Evolutionary conservation across 2,113 vertebrate species (phyloP).

Genomic region (Empidonax alnorum): DNA sequence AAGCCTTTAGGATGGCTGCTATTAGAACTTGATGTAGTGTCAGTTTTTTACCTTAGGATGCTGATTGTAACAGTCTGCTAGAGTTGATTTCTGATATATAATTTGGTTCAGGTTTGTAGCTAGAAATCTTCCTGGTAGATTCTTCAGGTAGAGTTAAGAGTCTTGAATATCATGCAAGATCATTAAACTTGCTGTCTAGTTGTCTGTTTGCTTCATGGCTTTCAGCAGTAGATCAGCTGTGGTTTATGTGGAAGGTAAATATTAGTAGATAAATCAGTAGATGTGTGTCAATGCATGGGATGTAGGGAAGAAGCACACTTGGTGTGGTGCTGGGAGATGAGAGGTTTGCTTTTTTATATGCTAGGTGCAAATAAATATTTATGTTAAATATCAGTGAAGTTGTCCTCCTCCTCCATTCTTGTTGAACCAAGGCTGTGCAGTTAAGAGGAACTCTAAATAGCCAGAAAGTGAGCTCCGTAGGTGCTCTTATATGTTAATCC

Average conservation of each 20-base stretch:
- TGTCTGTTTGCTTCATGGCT: background rate
- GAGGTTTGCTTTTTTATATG: background rate
- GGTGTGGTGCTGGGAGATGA: background rate
- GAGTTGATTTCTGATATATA: background rate
- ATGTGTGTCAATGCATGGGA: background rate
- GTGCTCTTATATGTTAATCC: background rate
- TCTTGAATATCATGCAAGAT: background rate
- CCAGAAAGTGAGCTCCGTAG: accelerated
- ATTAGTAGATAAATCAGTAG: background rate
- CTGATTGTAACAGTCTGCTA: background rate
- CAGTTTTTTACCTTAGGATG: background rate
- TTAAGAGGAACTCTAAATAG: background rate
- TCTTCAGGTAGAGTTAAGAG: background rate
- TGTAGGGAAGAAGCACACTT: background rate
- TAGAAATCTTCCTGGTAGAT: background rate
- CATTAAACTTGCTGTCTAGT: background rate
- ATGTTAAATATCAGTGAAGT: background rate
- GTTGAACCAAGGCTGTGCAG: background rate
- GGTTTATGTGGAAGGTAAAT: background rate
- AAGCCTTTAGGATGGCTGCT: background rate
- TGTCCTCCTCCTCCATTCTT: background rate
- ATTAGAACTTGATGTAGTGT: background rate
- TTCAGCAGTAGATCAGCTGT: background rate
- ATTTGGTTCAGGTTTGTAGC: background rate
- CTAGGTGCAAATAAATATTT: background rate